A percentile compares a stretch with the other conserved stretches of the same genome.
These are phyloP conservation scores for Dolichallabes microphthalmus DNA, from an alignment of 2,113 vertebrate genomes.

Conservation along the genomic window DNA sequence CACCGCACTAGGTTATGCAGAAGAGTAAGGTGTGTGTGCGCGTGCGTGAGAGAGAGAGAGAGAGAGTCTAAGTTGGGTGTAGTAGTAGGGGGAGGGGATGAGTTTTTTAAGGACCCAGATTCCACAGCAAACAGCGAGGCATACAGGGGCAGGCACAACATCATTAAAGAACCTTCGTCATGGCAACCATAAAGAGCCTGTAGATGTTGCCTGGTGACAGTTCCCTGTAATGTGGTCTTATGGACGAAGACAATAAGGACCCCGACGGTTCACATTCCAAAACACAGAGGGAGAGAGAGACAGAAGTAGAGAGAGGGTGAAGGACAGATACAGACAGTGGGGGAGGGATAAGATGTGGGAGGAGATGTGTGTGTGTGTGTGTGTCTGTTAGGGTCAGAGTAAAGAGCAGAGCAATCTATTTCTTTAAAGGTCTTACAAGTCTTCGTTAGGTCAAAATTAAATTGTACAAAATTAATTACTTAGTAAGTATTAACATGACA, in stretches of 20 bases:
- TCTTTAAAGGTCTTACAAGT: not conserved
- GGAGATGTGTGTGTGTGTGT: not conserved
- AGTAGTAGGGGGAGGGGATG: constrained; percentile 40
- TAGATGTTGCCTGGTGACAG: constrained; percentile 74
- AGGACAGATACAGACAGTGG: not conserved
- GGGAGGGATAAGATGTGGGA: constrained; percentile 7
- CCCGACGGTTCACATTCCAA: constrained; percentile 68
- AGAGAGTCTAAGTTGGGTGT: constrained; percentile 22
- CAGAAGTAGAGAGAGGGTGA: constrained; percentile 14
- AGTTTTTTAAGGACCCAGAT: constrained; percentile 64
- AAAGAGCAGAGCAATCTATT: constrained; percentile 13
- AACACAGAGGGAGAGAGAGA: constrained; percentile 40
- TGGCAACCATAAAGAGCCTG: constrained; percentile 75
- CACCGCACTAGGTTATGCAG: constrained; percentile 59
- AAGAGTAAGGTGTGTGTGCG: constrained; percentile 46
- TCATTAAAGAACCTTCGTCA: constrained; percentile 74
- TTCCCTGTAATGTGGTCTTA: constrained; percentile 75
- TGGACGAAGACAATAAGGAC: constrained; percentile 74
- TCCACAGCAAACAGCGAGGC: constrained; percentile 65
- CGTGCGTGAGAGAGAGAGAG: constrained; percentile 40
- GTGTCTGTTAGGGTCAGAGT: not conserved
- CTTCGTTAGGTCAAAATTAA: not conserved
- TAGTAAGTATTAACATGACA: not conserved
- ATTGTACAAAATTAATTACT: not conserved
- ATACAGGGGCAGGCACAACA: constrained; percentile 64